phyloP scores from a whole-genome alignment of 2,888 invertebrate genomes.

The Sphaeridia pumilis region DNA sequence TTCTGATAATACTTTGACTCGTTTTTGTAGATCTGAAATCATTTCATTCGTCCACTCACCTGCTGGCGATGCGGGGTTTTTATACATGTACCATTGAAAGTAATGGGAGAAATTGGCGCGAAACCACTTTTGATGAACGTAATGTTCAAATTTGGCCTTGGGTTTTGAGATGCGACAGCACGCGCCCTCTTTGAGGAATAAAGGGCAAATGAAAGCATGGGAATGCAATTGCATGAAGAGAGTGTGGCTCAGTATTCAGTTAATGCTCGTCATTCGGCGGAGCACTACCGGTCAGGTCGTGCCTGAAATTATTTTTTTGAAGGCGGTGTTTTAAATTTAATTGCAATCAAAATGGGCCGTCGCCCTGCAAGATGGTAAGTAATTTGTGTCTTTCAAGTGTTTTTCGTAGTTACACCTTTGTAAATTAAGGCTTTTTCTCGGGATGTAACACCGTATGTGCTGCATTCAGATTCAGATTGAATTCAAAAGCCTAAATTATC shows the following conservation, averaged over 20 bases:
- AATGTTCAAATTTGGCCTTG: no score
- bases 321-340: neutral
- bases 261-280: neutral
- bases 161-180: no score
- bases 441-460: conserved; percentile 20
- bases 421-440: conserved; percentile 20
- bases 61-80: no score
- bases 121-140: no score
- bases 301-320: neutral
- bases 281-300: neutral
- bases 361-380: conserved; percentile 97
- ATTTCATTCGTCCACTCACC: no score
- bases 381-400: conserved; percentile 30
- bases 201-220: neutral
- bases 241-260: neutral
- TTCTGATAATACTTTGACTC: no score
- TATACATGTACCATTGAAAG: no score
- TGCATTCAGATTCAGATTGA: conserved; percentile 24
- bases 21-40: no score
- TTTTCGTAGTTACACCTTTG: conserved; percentile 16
- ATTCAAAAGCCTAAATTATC: conserved; percentile 27
- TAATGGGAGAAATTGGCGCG: no score
- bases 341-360: conserved; percentile 70
- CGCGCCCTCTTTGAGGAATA: neutral
- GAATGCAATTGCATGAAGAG: neutral